Evolutionary conservation across 2,113 vertebrate species (phyloP), one percentile per base, ranked within the genome.

Genomic region (Melanotaenia duboulayi): DNA sequence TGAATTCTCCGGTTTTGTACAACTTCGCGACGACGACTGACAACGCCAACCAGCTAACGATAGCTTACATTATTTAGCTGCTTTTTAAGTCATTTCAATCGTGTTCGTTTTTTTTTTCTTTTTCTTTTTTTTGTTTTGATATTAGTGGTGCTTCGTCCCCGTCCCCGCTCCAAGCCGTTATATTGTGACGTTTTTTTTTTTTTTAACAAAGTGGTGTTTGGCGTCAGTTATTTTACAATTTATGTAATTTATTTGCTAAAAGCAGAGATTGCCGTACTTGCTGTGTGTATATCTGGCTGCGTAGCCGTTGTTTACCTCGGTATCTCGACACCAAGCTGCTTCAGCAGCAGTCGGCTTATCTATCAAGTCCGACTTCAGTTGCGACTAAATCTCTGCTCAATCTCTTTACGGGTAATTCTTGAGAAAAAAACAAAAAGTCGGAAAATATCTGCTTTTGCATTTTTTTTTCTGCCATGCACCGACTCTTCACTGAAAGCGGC

Each of bases 341-440:
- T 61, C 70, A 66, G 83, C 87, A 52, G 83, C 78, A 57, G 83
- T 81, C 77, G 79, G 64, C 76, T 85, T 63, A 76, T 82, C 87
- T 73, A 75, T 80, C 70, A 83, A 84, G 72, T 80, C 77, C 73
- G 78, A 78, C 85, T 67, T 89, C 23, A 91, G 92, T 71, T 91
- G 78, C 91, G 81, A 85, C 79, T 85, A 84, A 89, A 84, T 86
- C 76, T 74, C 71, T 80, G 74, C 82, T 78, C 74, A 81, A 75
- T 84, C 66, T 84, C 88, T 92, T 94, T 95, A 96, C 94, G 95
- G 95, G 95, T 95, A 90, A 95, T 91, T 92, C 54, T 86, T 66
- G 74, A 42, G 80, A 77, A 84, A 77, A 71, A 81, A 61, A 80
- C 75, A 83, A 77, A 70, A 81, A 78, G 71, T 69, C 65, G 86